Evolutionary conservation across 2,888 invertebrate species (phyloP), one percentile per base, ranked within the genome.

Genomic region (Andrena bicolor): DNA sequence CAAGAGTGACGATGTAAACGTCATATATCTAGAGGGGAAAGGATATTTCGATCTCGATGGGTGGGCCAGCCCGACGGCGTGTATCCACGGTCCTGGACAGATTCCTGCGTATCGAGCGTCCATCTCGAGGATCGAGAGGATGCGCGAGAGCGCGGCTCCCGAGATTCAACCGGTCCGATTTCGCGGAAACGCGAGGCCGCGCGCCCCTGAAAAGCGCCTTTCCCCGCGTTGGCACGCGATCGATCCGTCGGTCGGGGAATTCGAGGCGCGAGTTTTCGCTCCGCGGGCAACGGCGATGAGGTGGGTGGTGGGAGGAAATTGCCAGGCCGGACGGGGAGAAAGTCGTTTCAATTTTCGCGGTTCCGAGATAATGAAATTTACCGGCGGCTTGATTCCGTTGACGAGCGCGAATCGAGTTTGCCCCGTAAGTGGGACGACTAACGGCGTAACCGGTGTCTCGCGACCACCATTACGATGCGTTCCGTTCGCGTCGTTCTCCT

Each of bases 1-100:
- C 78, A 78, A 61, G 86, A 86, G 83, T 82, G 86, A 84, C 80
- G 86, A 80, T 77, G 81, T 84, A 86, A 82, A 84, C 84, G 84
- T 86, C 84, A 86, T 86, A 86, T 84, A 85, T 84, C 71, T 72
- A 64, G 70, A 78, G 78, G 23, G 70, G 65, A 76, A 75, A 80
- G 81, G 81, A 76, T 82, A 81, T 82, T 82, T 80, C 82, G 81
- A 83, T 80, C 77, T 80, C 80, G 60, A 76, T 85, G 84, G 84
- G 84, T 85, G 84, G 84, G 81, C 82, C 78, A 41, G 64, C 58
- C 61, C 80, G 53, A 32, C 81, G 60, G 72, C 41, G 41, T 64
- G 71, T 71, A 82, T 76, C 76, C 71, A 28, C 68, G 58, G 51
- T 66, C 41, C 80, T 71, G 51, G 71, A 80, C 35, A 69, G 74